These are phyloP conservation scores for Saguinus midas DNA, from an alignment of 2,113 vertebrate genomes.

Conservation along the genomic window DNA sequence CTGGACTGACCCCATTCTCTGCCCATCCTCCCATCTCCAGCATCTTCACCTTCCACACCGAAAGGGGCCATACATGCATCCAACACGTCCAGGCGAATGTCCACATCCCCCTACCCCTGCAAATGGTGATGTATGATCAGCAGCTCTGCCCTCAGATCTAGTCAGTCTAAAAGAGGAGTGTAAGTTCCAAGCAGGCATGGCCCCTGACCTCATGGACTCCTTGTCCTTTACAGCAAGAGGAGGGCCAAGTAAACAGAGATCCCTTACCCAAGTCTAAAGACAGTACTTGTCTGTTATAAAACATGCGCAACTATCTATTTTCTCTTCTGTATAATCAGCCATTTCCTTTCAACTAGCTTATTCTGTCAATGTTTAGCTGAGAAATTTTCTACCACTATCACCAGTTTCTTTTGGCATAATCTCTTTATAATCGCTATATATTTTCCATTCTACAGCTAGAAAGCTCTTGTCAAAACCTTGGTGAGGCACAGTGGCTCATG, in stretches of 20 bases:
- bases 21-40: background rate
- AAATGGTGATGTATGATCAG: background rate
- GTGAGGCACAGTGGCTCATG: too few species aligned
- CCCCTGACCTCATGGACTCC: background rate
- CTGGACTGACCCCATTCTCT: background rate
- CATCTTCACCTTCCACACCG: background rate
- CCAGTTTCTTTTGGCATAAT: background rate
- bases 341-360: background rate
- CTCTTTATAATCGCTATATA: background rate
- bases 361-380: background rate
- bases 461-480: background rate
- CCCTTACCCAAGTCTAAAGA: background rate
- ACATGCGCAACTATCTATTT: background rate
- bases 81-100: background rate
- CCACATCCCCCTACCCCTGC: background rate
- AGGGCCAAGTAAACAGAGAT: background rate
- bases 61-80: background rate
- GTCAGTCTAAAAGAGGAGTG: background rate
- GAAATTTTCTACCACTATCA: background rate
- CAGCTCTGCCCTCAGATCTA: background rate
- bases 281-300: background rate
- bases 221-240: background rate
- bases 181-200: background rate
- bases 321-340: background rate
- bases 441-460: background rate